phyloP scores from a whole-genome alignment of 2,797 vertebrate genomes.

The Natrix natrix region DNA sequence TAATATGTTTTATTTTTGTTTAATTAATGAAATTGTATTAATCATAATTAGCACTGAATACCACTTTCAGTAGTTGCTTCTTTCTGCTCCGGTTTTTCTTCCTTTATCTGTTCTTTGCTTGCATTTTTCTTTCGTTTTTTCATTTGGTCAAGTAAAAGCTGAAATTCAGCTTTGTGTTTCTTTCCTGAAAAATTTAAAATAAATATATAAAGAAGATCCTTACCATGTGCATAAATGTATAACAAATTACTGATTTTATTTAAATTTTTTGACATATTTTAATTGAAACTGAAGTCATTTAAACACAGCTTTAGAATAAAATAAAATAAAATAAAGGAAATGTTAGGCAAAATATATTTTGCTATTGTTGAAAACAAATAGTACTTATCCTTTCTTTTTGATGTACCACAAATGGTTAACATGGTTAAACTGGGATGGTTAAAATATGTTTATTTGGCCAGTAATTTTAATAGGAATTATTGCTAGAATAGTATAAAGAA shows the following conservation, averaged over 20 bases:
- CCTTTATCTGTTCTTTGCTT: constrained; percentile 29
- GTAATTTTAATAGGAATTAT: background rate
- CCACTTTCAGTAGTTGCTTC: constrained; percentile 44
- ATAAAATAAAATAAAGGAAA: background rate
- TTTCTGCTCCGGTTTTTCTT: constrained; percentile 7
- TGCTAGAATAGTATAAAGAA: background rate
- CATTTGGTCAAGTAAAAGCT: constrained; percentile 70
- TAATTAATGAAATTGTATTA: background rate
- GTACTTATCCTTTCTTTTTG: background rate
- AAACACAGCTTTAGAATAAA: background rate
- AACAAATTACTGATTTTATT: background rate
- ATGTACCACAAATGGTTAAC: background rate
- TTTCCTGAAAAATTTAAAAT: constrained; percentile 67
- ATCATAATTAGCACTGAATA: constrained; percentile 49
- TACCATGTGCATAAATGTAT: background rate
- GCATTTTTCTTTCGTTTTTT: constrained; percentile 67
- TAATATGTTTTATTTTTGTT: background rate
- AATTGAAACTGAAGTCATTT: background rate
- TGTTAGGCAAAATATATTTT: background rate
- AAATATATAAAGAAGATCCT: background rate
- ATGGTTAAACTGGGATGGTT: background rate
- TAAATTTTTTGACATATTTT: background rate
- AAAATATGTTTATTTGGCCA: background rate
- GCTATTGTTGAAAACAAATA: background rate
- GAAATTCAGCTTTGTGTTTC: constrained; percentile 72